phyloP scores from a whole-genome alignment of 2,113 vertebrate genomes.

The Elephantulus edwardii region DNA sequence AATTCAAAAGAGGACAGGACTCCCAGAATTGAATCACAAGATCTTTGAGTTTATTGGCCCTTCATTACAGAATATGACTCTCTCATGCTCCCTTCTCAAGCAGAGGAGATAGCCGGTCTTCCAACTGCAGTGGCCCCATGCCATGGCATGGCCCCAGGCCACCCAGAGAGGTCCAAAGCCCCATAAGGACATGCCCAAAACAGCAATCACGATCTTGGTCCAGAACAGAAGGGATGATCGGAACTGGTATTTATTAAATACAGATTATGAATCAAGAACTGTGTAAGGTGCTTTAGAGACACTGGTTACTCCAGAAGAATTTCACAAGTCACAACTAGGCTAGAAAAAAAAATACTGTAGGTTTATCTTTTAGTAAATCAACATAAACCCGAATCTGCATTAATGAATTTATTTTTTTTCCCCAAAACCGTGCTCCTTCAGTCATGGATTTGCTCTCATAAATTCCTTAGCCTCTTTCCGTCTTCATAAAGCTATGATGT shows the following conservation, averaged over 20 bases:
- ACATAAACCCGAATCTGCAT: slow-evolving; percentile 23
- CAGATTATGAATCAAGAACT: slow-evolving; percentile 2
- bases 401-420: not conserved
- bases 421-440: not conserved
- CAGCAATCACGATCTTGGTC: not conserved
- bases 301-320: not conserved
- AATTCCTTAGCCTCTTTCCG: not conserved
- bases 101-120: no score
- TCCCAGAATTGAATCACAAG: slow-evolving; percentile 45
- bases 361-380: slow-evolving; percentile 34
- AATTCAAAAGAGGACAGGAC: slow-evolving; percentile 76
- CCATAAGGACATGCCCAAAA: no score
- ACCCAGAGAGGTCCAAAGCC: not conserved
- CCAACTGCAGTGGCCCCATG: slow-evolving; percentile 19
- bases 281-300: not conserved
- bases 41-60: slow-evolving; percentile 35
- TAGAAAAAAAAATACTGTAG: not conserved
- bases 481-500: not conserved
- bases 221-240: not conserved
- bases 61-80: slow-evolving; percentile 41
- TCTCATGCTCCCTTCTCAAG: not conserved
- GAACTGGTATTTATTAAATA: not conserved
- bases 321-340: slow-evolving; percentile 16
- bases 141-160: not conserved
- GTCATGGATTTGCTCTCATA: not conserved